Conservation (phyloP, 2,888 invertebrate genomes). For the Drosophila atripex region DNA sequence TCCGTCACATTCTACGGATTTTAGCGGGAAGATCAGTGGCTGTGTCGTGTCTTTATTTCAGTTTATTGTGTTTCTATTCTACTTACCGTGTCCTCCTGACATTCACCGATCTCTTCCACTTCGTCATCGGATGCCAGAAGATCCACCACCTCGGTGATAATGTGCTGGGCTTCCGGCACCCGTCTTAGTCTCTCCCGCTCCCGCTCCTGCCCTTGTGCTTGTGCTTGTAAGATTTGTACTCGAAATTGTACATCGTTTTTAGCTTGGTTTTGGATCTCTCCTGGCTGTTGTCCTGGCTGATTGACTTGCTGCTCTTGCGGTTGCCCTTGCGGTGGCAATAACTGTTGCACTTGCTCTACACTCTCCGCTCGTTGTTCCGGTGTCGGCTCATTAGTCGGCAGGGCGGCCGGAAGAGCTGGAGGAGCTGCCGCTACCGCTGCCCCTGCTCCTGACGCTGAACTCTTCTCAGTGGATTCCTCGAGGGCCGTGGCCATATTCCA, state of each 20-base stretch:
- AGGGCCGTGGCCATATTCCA: conserved; percentile 85
- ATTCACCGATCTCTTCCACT: not conserved
- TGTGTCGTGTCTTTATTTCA: not conserved
- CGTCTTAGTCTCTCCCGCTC: not conserved
- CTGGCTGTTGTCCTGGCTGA: not conserved
- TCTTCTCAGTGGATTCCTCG: conserved; percentile 68
- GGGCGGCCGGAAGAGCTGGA: too few species aligned
- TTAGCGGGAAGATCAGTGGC: not conserved
- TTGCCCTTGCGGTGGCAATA: not conserved
- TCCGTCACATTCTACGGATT: conserved; percentile 25
- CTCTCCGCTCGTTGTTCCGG: too few species aligned
- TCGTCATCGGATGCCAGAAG: conserved; percentile 56
- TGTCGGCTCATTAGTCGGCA: too few species aligned
- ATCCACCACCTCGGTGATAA: conserved; percentile 31
- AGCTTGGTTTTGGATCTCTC: not conserved
- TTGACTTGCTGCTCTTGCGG: not conserved
- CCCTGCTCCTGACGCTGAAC: too few species aligned
- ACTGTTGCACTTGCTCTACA: too few species aligned
- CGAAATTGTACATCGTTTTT: not conserved
- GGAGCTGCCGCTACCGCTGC: conserved; percentile 74
- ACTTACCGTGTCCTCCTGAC: conserved; percentile 14
- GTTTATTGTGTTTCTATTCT: not conserved
- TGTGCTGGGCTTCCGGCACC: not conserved
- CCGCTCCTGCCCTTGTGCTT: not conserved
- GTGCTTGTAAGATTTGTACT: too few species aligned